These are phyloP conservation scores for Chionis minor DNA, from an alignment of 2,113 vertebrate species.

Conservation along the genomic window DNA sequence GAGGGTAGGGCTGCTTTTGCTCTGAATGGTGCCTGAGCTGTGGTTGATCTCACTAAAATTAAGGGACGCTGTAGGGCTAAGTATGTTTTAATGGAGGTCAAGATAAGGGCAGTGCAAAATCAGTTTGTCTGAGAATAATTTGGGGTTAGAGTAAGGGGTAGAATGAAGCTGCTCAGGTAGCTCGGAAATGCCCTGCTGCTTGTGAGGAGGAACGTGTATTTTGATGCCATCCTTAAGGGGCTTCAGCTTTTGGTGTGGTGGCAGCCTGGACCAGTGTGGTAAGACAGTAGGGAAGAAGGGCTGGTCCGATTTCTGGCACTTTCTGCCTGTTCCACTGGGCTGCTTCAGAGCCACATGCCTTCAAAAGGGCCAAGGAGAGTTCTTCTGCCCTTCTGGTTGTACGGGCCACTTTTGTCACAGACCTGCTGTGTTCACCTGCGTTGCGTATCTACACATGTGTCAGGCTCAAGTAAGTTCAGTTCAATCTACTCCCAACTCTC, in stretches of 20 bases:
- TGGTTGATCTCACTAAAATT: neutral
- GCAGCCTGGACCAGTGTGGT: neutral
- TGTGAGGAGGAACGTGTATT: neutral
- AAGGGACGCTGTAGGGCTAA: neutral
- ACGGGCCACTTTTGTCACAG: neutral
- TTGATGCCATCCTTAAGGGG: neutral
- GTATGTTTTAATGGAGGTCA: neutral
- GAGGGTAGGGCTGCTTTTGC: neutral
- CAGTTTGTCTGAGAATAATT: neutral
- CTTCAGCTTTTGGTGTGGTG: neutral
- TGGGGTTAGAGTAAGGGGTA: neutral
- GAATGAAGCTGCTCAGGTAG: neutral
- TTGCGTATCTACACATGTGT: accelerated
- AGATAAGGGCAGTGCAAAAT: neutral
- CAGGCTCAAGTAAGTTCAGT: neutral
- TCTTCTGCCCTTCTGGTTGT: neutral
- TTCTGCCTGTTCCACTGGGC: neutral
- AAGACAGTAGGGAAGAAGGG: neutral
- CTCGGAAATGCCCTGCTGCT: neutral
- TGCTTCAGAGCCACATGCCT: neutral
- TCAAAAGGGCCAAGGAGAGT: neutral
- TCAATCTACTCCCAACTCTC: neutral
- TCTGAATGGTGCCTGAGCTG: neutral
- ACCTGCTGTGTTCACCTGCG: neutral
- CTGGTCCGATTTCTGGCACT: neutral